Conservation (phyloP, 2,797 vertebrate species). For the Tapera naevia region DNA sequence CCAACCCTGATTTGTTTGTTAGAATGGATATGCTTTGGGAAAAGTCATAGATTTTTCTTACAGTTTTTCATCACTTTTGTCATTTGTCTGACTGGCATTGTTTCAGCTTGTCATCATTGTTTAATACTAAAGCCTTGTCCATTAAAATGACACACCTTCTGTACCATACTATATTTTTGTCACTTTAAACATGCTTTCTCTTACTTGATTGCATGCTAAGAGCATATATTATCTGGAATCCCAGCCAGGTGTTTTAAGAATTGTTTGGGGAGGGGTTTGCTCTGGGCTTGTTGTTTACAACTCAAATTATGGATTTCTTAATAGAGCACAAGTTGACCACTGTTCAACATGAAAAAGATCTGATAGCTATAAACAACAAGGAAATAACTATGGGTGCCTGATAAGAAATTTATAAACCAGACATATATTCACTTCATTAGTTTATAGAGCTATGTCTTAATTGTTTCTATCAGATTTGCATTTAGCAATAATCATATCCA, state of each 20-base stretch:
- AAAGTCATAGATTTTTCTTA: neutral
- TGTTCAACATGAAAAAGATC: neutral
- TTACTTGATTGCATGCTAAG: neutral
- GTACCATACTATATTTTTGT: neutral
- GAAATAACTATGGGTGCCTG: neutral
- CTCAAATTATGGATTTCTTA: neutral
- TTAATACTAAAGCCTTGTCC: neutral
- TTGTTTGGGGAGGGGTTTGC: neutral
- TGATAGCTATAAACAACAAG: neutral
- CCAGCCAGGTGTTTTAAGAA: neutral
- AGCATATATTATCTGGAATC: neutral
- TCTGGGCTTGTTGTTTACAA: neutral
- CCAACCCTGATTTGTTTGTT: neutral
- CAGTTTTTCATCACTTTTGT: neutral
- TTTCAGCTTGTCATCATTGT: neutral
- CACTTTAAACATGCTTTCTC: neutral
- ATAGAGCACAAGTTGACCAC: neutral
- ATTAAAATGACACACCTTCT: neutral
- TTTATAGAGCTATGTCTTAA: neutral
- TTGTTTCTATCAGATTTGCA: neutral
- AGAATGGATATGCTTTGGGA: neutral
- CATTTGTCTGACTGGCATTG: fast-evolving
- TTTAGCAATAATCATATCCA: neutral
- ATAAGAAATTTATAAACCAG: neutral
- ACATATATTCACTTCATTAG: neutral